Evolutionary conservation across 2,888 invertebrate species (phyloP), one percentile per base, ranked within the genome.

Genomic region (Deilephila porcellus): DNA sequence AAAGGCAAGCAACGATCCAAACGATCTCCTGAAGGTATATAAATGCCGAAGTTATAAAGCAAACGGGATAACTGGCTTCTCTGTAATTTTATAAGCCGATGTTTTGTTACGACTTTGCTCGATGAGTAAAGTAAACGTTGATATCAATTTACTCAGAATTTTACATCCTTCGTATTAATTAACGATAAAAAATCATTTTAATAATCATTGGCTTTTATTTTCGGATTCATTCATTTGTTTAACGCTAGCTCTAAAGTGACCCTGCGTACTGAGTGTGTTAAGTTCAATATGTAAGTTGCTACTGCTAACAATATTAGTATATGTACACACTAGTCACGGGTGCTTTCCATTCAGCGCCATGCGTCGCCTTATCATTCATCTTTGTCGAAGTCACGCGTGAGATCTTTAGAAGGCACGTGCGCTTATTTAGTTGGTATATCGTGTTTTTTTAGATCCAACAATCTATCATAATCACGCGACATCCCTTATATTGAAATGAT

Each of bases 61-160:
- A 52, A 19, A 74, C 45, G 45, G 62, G 71, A 73, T 77, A 81
- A 80, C 78, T 80, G 71, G 20, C 25, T 64, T 64, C 64, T 67
- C 25, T 67, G 25, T 67, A 52, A 67, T 45, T 77, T 76, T 78
- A 81, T 77, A 76, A 77, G 72, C 71, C 77, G 76, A 79, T 80
- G 78, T 79, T 82, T 45, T 25, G 64, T 45, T 67, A 11, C 25
- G 17, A 17, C 45, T 67, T 52, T 25, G 0, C 25, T 67, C 17
- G 20, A 4, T 45, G 20, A 45, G 3, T 62, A 19, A 62, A 62
- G 3, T 25, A 60, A 37, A 8, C 37, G 29, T 29, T 60, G 7
- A 29, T 19, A n/a, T 56, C 32, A n/a, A 45, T 64, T 29, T 29
- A 14, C 25, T 25, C 25, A 25, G 60, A 60, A 11, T 29, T 14